These are phyloP conservation scores for Lomographa bimaculata DNA, from an alignment of 2,888 invertebrate genomes.

Conservation along the genomic window DNA sequence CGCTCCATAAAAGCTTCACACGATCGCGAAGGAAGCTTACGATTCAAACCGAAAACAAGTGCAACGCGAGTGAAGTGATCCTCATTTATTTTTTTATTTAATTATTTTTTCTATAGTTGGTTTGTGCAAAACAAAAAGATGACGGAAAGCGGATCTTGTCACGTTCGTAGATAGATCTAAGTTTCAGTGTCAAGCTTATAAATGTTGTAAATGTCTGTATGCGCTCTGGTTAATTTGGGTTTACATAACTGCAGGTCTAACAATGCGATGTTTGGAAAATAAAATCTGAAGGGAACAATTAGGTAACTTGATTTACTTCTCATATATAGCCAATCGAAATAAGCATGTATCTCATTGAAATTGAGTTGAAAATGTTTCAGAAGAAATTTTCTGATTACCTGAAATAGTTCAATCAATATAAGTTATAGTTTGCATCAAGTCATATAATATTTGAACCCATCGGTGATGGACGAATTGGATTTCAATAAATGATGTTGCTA, in stretches of 20 bases:
- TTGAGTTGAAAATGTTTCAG: no score
- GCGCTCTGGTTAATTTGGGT: slow-evolving; percentile 31
- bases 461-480: slow-evolving; percentile 27
- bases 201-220: slow-evolving; percentile 62
- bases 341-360: no score
- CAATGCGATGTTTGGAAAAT: slow-evolving; percentile 46
- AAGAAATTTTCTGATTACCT: no score
- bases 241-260: slow-evolving; percentile 51
- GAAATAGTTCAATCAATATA: no score
- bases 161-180: slow-evolving; percentile 68
- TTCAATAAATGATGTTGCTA: slow-evolving; percentile 25
- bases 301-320: slow-evolving; percentile 41
- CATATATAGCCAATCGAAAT: slow-evolving; percentile 17
- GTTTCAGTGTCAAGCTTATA: slow-evolving; percentile 68
- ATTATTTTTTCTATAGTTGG: slow-evolving; percentile 28
- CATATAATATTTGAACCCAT: no score
- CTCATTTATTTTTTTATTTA: slow-evolving; percentile 16
- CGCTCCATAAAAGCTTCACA: slow-evolving; percentile 41
- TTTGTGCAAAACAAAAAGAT: slow-evolving; percentile 45
- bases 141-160: slow-evolving; percentile 54
- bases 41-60: slow-evolving; percentile 8
- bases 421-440: no score
- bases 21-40: slow-evolving; percentile 37
- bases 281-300: slow-evolving; percentile 39
- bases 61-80: slow-evolving; percentile 52